Base-by-base conservation (phyloP, 2,888 invertebrate genomes). In the Drosophila greeni region DNA sequence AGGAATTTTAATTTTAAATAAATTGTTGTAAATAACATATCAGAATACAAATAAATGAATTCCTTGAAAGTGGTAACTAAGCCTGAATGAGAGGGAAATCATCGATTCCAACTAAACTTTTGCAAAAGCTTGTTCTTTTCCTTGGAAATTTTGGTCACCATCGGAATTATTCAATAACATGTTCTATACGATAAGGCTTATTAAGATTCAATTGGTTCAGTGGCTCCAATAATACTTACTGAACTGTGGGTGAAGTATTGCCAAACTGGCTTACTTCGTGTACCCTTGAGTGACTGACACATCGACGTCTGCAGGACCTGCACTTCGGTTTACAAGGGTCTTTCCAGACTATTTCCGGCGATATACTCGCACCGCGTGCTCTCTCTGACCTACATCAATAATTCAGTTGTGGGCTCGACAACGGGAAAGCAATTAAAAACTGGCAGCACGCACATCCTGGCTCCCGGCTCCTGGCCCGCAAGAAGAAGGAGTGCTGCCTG, bases 321-420 rank as follows among this genome's bases (percentile, higher is more conserved):
- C 52, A 51, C 29, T 52, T 37, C 2, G 6, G 9, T 2, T 18
- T 26, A n/a, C 11, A 20, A 36, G 49, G 54, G 34, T 11, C 42
- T n/a, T 12, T 45, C 12, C 18, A 43, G 62, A 48, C 52, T 47
- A 58, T 47, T 59, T 65, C 54, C 45, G 39, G 65, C 34, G n/a
- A 31, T 53, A 45, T 16, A 26, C 39, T 20, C 26, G 39, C 16
- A 42, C 31, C 43, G n/a, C 36, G 20, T 51, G 55, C 31, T 47
- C 51, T 39, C 49, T 55, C 52, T 73, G 72, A 78, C 79, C 82
- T 82, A 72, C 58, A 74, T 82, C 82, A 78, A 82, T 82, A 84
- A 74, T 72, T 81, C 70, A 74, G 69, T 59, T 65, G 70, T 70
- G 68, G 54, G 60, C 56, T 49, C 59, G 73, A 55, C 79, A 58